Percentiles rank a stretch among this genome's conserved stretches.
phyloP scores from a whole-genome alignment of 2,797 vertebrate species.

The Takifugu rubripes region DNA sequence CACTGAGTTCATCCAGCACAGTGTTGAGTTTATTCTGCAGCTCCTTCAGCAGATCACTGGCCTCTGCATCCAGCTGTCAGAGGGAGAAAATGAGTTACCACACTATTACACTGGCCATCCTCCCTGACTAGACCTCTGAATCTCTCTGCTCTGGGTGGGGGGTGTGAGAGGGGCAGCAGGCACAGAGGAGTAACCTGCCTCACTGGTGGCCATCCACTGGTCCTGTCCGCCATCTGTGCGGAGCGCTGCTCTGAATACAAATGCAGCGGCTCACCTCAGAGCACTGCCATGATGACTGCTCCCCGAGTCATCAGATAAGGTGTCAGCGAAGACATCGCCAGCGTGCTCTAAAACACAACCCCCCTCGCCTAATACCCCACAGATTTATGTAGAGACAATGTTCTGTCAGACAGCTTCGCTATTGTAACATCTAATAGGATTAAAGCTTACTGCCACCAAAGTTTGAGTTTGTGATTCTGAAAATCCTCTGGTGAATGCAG shows the following conservation, averaged over 20 bases:
- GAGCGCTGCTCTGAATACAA: constrained; percentile 56
- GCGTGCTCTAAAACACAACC: constrained; percentile 5
- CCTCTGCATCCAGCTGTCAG: constrained; percentile 92
- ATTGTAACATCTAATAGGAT: constrained; percentile 10
- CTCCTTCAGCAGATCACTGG: constrained; percentile 89
- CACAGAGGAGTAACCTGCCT: constrained; percentile 52
- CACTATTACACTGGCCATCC: constrained; percentile 33
- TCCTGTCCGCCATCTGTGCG: constrained; percentile 62
- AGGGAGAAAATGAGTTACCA: constrained; percentile 51
- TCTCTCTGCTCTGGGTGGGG: constrained; percentile 42
- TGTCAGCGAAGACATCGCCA: constrained; percentile 48
- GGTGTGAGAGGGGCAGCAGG: constrained; percentile 17
- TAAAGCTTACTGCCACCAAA: constrained; percentile 8
- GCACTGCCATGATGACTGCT: constrained; percentile 43
- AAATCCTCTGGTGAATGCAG: constrained; percentile 2
- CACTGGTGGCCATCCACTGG: constrained; percentile 50
- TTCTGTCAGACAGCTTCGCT: constrained; percentile 6
- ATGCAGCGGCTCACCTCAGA: constrained; percentile 53
- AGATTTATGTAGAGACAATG: constrained; percentile 24
- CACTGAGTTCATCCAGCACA: constrained; percentile 90
- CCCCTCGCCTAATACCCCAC: constrained; percentile 22
- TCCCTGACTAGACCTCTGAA: constrained; percentile 33
- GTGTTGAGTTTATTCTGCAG: constrained; percentile 91
- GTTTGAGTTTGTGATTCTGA: constrained; percentile 6
- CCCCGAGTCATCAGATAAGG: constrained; percentile 42